Evolutionary conservation across 2,797 vertebrate species (phyloP), one percentile per base, ranked within the genome.

Genomic region (Anabacerthia variegaticeps): DNA sequence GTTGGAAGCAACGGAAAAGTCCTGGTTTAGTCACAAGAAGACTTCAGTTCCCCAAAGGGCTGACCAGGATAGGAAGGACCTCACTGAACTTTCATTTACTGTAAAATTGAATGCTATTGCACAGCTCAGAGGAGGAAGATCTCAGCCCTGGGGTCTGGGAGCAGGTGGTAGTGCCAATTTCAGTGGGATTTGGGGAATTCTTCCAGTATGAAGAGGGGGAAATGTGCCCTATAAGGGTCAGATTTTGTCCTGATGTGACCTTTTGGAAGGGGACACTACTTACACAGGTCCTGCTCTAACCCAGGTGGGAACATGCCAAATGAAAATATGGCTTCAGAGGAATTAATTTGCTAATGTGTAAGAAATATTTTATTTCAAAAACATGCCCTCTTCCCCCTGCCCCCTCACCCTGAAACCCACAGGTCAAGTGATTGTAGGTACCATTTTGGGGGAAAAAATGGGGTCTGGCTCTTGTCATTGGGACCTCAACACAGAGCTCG

Each of bases 301-400:
- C 12, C 17, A 32, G 9, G 2, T 22, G 14, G 3, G 48, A 32
- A 20, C 4, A 4, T 87, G n/a, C 32, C 58, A 72, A 56, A 79
- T 51, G 44, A 69, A 71, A 79, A 17, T 39, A 23, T 0, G 0
- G 17, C 26, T 84, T 58, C 11, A 68, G 58, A n/a, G 5, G 59
- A 88, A 43, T 69, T 51, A 9, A 43, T 74, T 62, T 72, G 34
- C 14, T 62, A 26, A 51, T 0, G 0, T 73, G 7, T 62, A 46
- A 78, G n/a, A 92, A 84, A 68, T 9, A 55, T 43, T 3, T 55
- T 12, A 17, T 55, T 17, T 71, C 2, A 80, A 28, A 85, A 80
- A 2, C 0, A 0, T 1, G 0, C 23, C 13, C 7, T 4, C 44
- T 75, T 43, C 10, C 2, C 6, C 24, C 10, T 21, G 4, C 41